Conservation (phyloP, 2,113 vertebrate genomes). For the Monarcha castaneiventris region DNA sequence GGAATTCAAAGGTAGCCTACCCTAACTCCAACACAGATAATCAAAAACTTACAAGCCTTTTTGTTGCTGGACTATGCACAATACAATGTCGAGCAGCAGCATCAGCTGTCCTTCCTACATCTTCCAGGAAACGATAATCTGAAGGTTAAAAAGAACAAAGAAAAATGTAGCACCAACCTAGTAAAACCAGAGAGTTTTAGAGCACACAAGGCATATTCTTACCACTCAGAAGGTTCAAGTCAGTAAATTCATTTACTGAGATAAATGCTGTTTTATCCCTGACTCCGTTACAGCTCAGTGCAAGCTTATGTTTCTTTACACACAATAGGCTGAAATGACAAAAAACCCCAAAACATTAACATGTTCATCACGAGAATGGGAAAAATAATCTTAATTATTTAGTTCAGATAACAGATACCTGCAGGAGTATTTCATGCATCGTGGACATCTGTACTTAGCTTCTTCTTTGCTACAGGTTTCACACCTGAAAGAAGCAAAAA, state of each 20-base stretch:
- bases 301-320: constrained; percentile 90
- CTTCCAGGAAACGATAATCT: constrained; percentile 98
- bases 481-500: constrained; percentile 77
- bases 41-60: constrained; percentile 69
- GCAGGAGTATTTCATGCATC: constrained; percentile 87
- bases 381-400: not conserved
- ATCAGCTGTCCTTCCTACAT: constrained; percentile 86
- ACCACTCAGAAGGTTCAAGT: constrained; percentile 91
- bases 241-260: constrained; percentile 83
- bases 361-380: fast-evolving
- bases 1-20: not conserved
- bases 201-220: constrained; percentile 30
- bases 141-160: not conserved
- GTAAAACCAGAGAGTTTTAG: not conserved
- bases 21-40: not conserved
- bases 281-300: constrained; percentile 83
- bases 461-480: constrained; percentile 82
- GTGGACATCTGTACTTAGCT: constrained; percentile 91
- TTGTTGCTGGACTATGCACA: constrained; percentile 60
- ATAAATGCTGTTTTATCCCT: constrained; percentile 89
- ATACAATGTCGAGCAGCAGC: constrained; percentile 80
- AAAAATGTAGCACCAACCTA: not conserved
- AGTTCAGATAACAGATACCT: constrained; percentile 73
- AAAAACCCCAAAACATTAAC: not conserved
- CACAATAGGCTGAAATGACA: constrained; percentile 80